Base-by-base conservation (phyloP, 2,888 invertebrate genomes). In the Pseudoips prasinana region DNA sequence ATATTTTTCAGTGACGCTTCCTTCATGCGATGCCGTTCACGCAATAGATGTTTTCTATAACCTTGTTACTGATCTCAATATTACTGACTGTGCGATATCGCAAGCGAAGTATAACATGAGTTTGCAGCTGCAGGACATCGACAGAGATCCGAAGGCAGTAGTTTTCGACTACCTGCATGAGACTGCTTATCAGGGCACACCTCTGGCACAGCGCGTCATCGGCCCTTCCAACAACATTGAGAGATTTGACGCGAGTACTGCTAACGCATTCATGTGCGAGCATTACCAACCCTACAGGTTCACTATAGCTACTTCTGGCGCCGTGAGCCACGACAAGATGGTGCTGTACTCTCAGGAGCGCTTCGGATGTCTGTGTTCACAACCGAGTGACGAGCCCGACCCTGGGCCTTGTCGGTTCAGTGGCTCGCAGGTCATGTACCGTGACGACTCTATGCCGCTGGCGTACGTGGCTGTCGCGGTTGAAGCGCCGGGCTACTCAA, bases 251-350 rank as follows among this genome's bases (percentile, higher is more conserved):
- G 48, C 46, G 11, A 4, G 27, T 1, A 46, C 41, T n/a, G 32
- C 90, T 1, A 14, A 23, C 2, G 25, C 33, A 1, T 84, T 61
- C 40, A 41, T 77, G 6, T 25, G 34, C 3, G 52, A 72, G 27
- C 64, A 74, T 31, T 84, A 78, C 20, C 68, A 67, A 11, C 81
- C 83, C 0, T 60, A 92, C 8, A 86, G 94, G 46, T 91, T 96
- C 65, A 92, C 94, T 2, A 69, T 96, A 17, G 92, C 93, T 17
- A 92, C 91, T 24, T 93, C 94, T 22, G 95, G 93, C 33, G 91
- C 92, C 20, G 90, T 95, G 0, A 73, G 91, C 26, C 95, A 95
- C 56, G 77, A 90, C 0, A 78, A 91, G 30, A 77, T 95, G 30
- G 89, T 91, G 9, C 73, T 87, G 8, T 70, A 91, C 11, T 93